Evolutionary conservation across 2,888 invertebrate species (phyloP), one percentile per base, ranked within the genome.

Genomic region (Platerodrilus igneus): DNA sequence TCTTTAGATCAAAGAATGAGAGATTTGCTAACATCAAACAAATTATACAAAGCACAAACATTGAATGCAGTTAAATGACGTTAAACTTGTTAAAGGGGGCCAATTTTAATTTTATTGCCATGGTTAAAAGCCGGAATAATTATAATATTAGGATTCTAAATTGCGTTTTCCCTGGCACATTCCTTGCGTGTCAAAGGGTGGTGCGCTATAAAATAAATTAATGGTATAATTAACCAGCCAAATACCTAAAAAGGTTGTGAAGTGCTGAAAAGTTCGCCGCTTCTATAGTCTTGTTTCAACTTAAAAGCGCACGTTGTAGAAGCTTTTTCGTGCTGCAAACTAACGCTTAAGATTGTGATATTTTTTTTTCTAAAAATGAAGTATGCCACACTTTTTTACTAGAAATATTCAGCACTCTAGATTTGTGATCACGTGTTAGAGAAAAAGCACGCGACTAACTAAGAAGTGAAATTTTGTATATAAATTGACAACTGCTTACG

Each of bases 51-150:
- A 52, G 51, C 52, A 52, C 51, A 51, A 52, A 49, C 46, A 52
- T 53, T 54, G 56, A 54, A 55, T 55, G 57, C 52, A 55, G 57
- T 55, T 55, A 31, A 42, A 38, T 37, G 44, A 22, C 37, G 45
- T 38, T 40, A 51, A 53, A 54, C 53, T 56, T 53, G 55, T 55
- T 52, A 57, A 54, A 55, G 50, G 50, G 57, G 52, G 56, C 57
- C 54, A 60, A 60, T 59, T 60, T 62, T 58, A 59, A 62, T 63
- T 63, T 63, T 61, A 61, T 61, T 57, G 60, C 60, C 48, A 51
- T 50, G 59, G 51, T 55, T 61, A 62, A 63, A 57, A 55, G 54
- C 57, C 57, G 61, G 60, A 61, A 62, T 62, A 63, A 63, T 63
- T 62, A 60, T 60, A 57, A 62, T 59, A 62, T 62, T 60, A 56